These are phyloP conservation scores for Pogonomyrmex barbatus DNA, from an alignment of 1,140 invertebrate species.

Conservation along the genomic window DNA sequence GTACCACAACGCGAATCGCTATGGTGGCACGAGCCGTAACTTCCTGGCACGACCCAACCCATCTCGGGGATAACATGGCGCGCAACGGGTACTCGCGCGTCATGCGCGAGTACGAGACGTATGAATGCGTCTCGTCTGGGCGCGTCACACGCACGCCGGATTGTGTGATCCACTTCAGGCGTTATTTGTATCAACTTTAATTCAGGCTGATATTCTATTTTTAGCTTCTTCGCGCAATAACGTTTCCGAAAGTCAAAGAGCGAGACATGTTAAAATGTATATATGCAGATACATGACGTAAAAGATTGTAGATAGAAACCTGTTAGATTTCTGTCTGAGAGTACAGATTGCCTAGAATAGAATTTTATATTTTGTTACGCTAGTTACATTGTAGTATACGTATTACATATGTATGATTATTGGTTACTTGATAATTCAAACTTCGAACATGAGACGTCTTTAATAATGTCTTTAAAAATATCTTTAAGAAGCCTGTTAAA, in stretches of 20 bases:
- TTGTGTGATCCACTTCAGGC: background rate
- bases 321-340: background rate
- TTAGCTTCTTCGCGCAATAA: background rate
- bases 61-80: slow-evolving; percentile 78
- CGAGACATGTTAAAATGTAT: background rate
- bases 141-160: background rate
- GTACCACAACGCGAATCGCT: slow-evolving; percentile 62
- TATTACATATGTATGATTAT: background rate
- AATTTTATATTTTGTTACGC: background rate
- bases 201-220: background rate
- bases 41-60: slow-evolving; percentile 78
- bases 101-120: slow-evolving; percentile 26
- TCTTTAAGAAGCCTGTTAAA: no score
- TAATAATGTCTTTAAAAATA: no score
- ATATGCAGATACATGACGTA: background rate
- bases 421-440: no score
- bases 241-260: no score
- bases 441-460: no score
- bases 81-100: slow-evolving; percentile 30
- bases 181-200: background rate
- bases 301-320: background rate
- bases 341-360: background rate
- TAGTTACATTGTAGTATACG: background rate
- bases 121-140: background rate
- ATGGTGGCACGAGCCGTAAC: slow-evolving; percentile 19